Conservation (phyloP, 2,797 vertebrate species). For the Danio albolineatus region DNA sequence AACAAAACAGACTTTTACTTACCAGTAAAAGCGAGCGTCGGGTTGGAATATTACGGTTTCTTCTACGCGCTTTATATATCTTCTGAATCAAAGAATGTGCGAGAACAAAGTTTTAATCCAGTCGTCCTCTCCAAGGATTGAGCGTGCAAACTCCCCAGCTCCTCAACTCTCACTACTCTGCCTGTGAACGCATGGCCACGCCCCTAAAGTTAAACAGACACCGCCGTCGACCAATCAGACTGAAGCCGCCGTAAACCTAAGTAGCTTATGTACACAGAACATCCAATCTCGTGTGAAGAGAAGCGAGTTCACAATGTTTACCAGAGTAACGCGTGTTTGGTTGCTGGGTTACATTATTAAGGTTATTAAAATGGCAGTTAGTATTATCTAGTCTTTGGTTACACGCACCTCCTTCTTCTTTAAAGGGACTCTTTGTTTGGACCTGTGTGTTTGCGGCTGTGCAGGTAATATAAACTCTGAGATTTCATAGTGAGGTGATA, state of each 20-base stretch:
- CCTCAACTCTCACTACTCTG: neutral
- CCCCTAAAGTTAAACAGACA: slow-evolving; percentile 17
- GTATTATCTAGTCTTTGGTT: neutral
- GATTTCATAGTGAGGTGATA: neutral
- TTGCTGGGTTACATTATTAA: slow-evolving; percentile 26
- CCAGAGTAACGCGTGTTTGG: neutral
- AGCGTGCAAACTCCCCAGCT: neutral
- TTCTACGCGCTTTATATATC: neutral
- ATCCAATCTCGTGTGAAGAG: neutral
- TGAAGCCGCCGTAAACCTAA: neutral
- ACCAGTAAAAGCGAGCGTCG: slow-evolving; percentile 21
- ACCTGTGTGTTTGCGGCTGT: neutral
- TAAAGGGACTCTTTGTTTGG: neutral
- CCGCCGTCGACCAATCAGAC: slow-evolving; percentile 35
- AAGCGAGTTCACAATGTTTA: neutral
- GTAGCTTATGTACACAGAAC: neutral
- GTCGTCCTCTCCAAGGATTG: neutral
- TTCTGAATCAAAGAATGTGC: neutral
- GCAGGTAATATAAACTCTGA: neutral
- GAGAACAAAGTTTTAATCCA: slow-evolving; percentile 13
- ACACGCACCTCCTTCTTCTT: neutral
- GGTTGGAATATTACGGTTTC: no score
- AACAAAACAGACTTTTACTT: slow-evolving; percentile 27
- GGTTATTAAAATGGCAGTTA: slow-evolving; percentile 1
- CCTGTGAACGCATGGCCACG: neutral